Conservation (phyloP, 2,888 invertebrate species). For the Protula sp. region DNA sequence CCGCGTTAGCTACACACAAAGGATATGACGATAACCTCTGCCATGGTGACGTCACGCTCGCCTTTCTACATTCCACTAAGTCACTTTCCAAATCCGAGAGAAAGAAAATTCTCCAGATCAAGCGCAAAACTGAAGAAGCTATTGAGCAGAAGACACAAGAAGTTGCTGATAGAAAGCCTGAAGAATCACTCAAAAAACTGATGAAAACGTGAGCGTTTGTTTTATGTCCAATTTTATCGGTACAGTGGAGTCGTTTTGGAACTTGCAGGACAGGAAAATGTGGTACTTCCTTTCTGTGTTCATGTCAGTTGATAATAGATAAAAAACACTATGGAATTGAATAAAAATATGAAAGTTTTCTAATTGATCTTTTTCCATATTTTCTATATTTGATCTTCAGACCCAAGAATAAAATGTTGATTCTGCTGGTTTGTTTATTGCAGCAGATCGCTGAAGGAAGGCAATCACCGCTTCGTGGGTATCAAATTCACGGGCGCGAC, state of each 20-base stretch:
- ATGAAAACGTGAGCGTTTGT: not conserved
- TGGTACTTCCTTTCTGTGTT: no score
- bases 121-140: slow-evolving; percentile 30
- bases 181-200: no score
- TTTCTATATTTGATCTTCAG: no score
- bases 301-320: no score
- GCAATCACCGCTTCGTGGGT: slow-evolving; percentile 68
- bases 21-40: slow-evolving; percentile 88
- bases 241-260: not conserved
- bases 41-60: slow-evolving; percentile 82
- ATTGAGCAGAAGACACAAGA: no score
- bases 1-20: slow-evolving; percentile 58
- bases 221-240: not conserved
- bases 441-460: slow-evolving; percentile 12
- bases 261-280: no score
- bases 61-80: slow-evolving; percentile 61
- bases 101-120: slow-evolving; percentile 4
- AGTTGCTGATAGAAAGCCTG: no score
- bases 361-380: no score
- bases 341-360: no score
- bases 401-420: no score
- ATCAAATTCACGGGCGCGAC: slow-evolving; percentile 85
- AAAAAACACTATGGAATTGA: no score
- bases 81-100: slow-evolving; percentile 16
- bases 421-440: not conserved